These are phyloP conservation scores for Quadriops clusia DNA, from an alignment of 2,888 invertebrate species.

Conservation along the genomic window DNA sequence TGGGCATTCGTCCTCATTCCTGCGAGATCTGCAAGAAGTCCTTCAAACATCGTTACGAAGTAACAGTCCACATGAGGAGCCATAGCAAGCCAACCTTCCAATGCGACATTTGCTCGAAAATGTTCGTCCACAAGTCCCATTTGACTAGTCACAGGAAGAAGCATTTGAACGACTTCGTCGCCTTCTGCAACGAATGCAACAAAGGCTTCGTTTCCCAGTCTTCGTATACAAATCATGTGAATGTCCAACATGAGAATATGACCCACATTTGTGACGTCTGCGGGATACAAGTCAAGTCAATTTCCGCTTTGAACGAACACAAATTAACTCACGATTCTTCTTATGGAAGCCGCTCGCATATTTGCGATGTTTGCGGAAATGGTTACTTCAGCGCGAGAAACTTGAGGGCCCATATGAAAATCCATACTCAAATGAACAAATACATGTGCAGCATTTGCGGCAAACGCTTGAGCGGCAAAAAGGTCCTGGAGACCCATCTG, in stretches of 20 bases:
- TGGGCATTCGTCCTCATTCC: conserved; percentile 24
- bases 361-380: conserved; percentile 33
- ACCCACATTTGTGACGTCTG: conserved; percentile 38
- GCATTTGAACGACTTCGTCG: conserved; percentile 39
- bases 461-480: conserved; percentile 30
- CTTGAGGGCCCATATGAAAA: conserved; percentile 26
- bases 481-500: conserved; percentile 29
- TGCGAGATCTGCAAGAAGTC: conserved; percentile 30
- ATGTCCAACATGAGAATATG: conserved; percentile 23
- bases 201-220: conserved; percentile 27
- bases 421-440: conserved; percentile 22
- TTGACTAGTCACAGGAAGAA: conserved; percentile 45
- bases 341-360: conserved; percentile 11
- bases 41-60: conserved; percentile 29
- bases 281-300: conserved; percentile 39
- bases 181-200: conserved; percentile 28
- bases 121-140: conserved; percentile 48
- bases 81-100: conserved; percentile 46
- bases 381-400: conserved; percentile 31
- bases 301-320: conserved; percentile 24
- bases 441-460: conserved; percentile 31
- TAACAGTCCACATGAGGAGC: conserved; percentile 38
- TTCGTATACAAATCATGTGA: conserved; percentile 24
- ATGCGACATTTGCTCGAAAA: conserved; percentile 47
- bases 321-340: conserved; percentile 31